Percentiles rank a stretch among this genome's conserved stretches.
Evolutionary conservation across 2,888 invertebrate genomes (phyloP).

Genomic region (Tolmerus cingulatus): DNA sequence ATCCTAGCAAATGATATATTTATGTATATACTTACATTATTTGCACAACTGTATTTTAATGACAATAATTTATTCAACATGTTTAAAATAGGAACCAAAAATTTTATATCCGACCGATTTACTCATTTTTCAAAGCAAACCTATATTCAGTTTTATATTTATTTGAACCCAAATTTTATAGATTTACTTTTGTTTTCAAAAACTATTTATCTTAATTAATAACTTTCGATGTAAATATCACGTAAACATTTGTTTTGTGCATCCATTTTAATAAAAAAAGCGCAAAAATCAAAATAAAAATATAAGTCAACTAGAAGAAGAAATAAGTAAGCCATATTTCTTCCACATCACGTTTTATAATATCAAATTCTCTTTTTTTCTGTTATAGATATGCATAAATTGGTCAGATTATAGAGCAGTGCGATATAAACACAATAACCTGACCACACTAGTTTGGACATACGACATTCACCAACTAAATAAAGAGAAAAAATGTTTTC

Average conservation of each 20-base stretch:
- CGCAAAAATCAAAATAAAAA: background rate
- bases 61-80: background rate
- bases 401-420: conserved; percentile 52
- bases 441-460: conserved; percentile 56
- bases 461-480: conserved; percentile 63
- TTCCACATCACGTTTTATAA: conserved; percentile 43
- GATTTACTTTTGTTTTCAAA: background rate
- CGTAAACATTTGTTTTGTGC: background rate
- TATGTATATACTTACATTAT: background rate
- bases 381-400: conserved; percentile 56
- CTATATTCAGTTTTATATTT: background rate
- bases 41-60: background rate
- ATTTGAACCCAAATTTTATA: background rate
- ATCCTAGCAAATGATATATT: background rate
- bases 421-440: conserved; percentile 51
- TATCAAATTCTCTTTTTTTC: conserved; percentile 50
- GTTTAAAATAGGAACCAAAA: background rate
- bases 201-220: background rate
- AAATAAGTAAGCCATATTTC: conserved; percentile 26
- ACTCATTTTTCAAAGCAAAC: background rate
- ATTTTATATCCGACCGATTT: background rate
- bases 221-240: conserved; percentile 29
- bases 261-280: conserved; percentile 13
- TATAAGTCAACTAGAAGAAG: conserved; percentile 15
- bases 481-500: conserved; percentile 23